Percentiles rank a stretch among this genome's conserved stretches.
phyloP scores from a whole-genome alignment of 2,113 vertebrate species.

The Takifugu flavidus region DNA sequence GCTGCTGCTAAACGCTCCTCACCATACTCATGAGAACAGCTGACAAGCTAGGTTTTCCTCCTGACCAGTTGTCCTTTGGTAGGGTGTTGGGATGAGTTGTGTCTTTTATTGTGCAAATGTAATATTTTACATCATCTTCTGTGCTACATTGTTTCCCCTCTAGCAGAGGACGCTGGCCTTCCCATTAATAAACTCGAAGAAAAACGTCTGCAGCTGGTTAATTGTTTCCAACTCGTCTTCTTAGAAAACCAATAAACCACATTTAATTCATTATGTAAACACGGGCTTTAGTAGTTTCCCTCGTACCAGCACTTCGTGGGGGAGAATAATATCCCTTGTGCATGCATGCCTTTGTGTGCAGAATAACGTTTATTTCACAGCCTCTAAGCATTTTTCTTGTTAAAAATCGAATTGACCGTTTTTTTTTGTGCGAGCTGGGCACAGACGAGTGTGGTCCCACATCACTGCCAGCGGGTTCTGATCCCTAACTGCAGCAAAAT shows the following conservation, averaged over 20 bases:
- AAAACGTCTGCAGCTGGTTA: slow-evolving; percentile 27
- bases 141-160: too few species aligned
- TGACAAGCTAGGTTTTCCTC: slow-evolving; percentile 1
- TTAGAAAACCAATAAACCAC: slow-evolving; percentile 27
- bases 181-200: slow-evolving; percentile 4
- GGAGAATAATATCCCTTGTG: too few species aligned
- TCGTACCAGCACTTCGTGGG: too few species aligned
- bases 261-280: too few species aligned
- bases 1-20: not conserved
- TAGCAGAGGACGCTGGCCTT: too few species aligned
- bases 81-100: too few species aligned
- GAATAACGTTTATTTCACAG: too few species aligned
- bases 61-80: too few species aligned
- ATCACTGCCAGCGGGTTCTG: not conserved
- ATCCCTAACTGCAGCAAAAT: not conserved
- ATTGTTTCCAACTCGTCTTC: slow-evolving; percentile 21
- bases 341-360: too few species aligned
- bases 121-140: too few species aligned
- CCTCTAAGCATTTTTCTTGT: not conserved
- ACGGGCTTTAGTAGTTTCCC: too few species aligned
- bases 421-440: not conserved
- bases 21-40: slow-evolving; percentile 5
- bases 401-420: not conserved
- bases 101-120: too few species aligned
- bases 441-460: not conserved